Percentiles rank a stretch among this genome's conserved stretches.
These are phyloP conservation scores for Dasyprocta punctata DNA, from an alignment of 2,113 vertebrate genomes.

Conservation along the genomic window DNA sequence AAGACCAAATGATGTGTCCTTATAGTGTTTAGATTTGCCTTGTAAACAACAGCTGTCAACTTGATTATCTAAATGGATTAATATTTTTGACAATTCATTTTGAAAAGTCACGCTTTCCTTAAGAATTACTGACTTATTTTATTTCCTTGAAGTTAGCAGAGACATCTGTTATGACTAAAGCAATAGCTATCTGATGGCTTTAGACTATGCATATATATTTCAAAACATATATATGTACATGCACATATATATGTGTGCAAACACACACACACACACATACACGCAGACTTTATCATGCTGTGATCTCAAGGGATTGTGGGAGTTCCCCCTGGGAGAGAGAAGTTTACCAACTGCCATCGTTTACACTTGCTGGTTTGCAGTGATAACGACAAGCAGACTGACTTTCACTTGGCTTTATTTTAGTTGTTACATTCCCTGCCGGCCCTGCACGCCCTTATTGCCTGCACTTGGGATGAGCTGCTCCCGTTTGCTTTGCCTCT, in stretches of 20 bases:
- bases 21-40: constrained; percentile 45
- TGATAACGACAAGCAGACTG: background rate
- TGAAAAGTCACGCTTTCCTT: constrained; percentile 44
- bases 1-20: background rate
- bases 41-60: constrained; percentile 63
- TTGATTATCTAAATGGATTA: constrained; percentile 58
- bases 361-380: background rate
- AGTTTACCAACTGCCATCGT: background rate
- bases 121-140: constrained; percentile 70
- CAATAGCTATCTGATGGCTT: background rate
- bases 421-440: background rate
- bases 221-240: background rate
- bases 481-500: background rate
- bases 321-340: background rate
- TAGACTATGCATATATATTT: background rate
- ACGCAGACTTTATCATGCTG: background rate
- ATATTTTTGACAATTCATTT: constrained; percentile 70
- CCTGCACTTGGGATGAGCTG: background rate
- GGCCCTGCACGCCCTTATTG: background rate
- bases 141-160: constrained; percentile 54
- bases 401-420: background rate
- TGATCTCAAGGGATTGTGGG: background rate
- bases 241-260: background rate
- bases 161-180: background rate
- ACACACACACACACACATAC: background rate